Evolutionary conservation across 2,888 invertebrate species (phyloP).

Genomic region (Mesoligia furuncula): DNA sequence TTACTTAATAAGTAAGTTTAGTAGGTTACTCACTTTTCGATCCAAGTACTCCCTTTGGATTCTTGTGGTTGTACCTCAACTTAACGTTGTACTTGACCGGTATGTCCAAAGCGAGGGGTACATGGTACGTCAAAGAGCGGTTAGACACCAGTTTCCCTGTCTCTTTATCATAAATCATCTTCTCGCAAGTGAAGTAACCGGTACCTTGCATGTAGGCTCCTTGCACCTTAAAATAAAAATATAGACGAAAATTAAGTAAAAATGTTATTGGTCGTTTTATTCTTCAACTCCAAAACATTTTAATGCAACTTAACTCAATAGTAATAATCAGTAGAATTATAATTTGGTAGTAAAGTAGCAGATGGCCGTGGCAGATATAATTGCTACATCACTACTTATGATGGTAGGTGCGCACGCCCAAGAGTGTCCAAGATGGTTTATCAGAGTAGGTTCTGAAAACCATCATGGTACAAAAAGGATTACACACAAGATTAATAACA

Average conservation of each 20-base stretch:
- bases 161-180: constrained; percentile 90
- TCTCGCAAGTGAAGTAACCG: constrained; percentile 93
- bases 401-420: background rate
- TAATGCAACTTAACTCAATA: background rate
- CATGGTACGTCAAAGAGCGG: constrained; percentile 93
- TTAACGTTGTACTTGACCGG: constrained; percentile 92
- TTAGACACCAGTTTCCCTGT: constrained; percentile 92
- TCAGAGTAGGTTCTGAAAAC: background rate
- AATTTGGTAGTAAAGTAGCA: background rate
- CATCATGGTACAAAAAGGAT: background rate
- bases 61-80: constrained; percentile 91
- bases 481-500: background rate
- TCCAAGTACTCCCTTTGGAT: constrained; percentile 91
- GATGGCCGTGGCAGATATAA: background rate
- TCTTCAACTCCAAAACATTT: background rate
- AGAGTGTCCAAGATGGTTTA: background rate
- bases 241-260: background rate
- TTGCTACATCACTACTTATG: background rate
- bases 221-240: constrained; percentile 86
- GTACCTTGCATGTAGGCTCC: constrained; percentile 93
- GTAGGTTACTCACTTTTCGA: constrained; percentile 90
- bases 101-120: constrained; percentile 92
- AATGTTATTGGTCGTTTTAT: background rate
- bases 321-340: background rate
- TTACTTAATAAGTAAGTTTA: too few relatives aligned